These are phyloP conservation scores for Thinocorus orbignyianus DNA, from an alignment of 2,113 vertebrate genomes.

Conservation along the genomic window DNA sequence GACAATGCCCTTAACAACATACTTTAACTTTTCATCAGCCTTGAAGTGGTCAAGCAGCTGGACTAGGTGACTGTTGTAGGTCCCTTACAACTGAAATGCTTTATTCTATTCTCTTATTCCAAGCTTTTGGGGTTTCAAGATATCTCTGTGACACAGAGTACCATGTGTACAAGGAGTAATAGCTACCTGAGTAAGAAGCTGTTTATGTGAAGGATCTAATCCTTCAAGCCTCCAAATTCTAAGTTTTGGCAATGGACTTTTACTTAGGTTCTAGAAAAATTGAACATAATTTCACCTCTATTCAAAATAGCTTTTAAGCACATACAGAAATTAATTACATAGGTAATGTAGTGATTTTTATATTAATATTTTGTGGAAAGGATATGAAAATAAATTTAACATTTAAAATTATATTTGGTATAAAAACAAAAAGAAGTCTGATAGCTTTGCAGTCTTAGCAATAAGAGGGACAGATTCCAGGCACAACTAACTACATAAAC, in stretches of 20 bases:
- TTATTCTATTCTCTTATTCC: not conserved
- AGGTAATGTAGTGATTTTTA: not conserved
- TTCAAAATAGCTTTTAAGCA: not conserved
- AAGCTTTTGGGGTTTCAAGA: not conserved
- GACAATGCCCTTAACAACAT: not conserved
- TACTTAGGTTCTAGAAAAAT: not conserved
- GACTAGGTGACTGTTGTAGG: rapidly evolving
- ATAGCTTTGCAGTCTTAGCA: not conserved
- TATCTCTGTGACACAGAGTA: not conserved
- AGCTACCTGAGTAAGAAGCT: not conserved
- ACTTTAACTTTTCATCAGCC: not conserved
- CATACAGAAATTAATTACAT: not conserved
- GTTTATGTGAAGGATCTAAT: not conserved
- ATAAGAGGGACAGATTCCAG: not conserved
- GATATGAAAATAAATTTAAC: not conserved
- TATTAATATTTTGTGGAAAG: not conserved
- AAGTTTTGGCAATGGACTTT: not conserved
- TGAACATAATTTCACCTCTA: not conserved
- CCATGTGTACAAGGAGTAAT: rapidly evolving
- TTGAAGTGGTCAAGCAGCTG: not conserved
- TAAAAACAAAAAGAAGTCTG: not conserved
- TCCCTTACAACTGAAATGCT: not conserved
- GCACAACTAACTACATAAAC: not conserved
- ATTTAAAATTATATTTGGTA: not conserved
- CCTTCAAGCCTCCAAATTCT: not conserved